Conservation (phyloP, 1,140 invertebrate genomes). For the Wasmannia auropunctata region DNA sequence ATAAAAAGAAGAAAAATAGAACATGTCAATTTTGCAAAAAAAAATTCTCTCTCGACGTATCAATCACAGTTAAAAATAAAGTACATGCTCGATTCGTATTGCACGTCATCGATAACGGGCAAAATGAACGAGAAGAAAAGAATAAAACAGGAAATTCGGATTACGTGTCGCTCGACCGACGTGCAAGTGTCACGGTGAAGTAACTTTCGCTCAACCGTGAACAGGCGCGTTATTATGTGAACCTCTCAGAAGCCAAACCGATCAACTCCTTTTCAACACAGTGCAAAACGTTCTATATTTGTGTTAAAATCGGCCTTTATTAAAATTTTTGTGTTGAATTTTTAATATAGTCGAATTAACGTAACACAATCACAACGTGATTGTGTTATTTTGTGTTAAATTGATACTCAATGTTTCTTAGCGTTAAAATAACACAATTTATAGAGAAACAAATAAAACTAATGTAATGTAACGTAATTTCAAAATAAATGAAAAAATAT, state of each 20-base stretch:
- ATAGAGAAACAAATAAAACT: no score
- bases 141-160: constrained; percentile 1
- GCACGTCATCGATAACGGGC: neutral
- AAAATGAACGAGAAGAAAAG: neutral
- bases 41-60: neutral
- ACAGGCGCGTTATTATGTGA: neutral
- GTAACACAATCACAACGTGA: no score
- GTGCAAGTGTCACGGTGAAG: constrained; percentile 5
- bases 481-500: no score
- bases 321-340: no score
- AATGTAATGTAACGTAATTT: no score
- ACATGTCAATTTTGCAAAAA: neutral
- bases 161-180: neutral
- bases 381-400: no score
- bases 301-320: no score
- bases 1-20: neutral
- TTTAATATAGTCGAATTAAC: no score
- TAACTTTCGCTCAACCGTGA: constrained; percentile 12
- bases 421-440: no score
- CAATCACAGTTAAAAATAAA: neutral
- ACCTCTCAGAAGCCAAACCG: neutral
- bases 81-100: neutral
- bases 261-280: neutral
- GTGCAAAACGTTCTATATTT: no score
- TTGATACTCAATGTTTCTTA: no score